Base-by-base conservation (phyloP, 2,113 vertebrate species). In the Scomber japonicus region DNA sequence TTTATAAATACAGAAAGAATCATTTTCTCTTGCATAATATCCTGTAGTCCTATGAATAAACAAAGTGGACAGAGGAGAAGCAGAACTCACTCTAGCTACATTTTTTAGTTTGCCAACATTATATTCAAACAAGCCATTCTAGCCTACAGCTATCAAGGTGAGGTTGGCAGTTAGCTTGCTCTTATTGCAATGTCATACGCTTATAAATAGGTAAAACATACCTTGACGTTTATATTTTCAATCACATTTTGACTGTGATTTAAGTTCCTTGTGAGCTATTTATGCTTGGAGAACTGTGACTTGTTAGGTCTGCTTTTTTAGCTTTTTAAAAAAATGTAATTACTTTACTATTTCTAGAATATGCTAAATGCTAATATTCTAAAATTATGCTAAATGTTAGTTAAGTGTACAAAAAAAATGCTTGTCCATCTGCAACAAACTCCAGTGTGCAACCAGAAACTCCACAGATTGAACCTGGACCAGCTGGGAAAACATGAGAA, bases 1-100 rank as follows among this genome's bases (percentile, higher is more conserved):
- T 78, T 65, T 48, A 60, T 17, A 46, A 17, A 61, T 12, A 31
- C 5, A 66, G 30, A 82, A 78, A 64, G 60, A 59, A 11, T 2
- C 16, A n/a, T 21, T 27, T 27, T 27, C 24, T 1, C 24, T 27
- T 27, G 24, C 24, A 2, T 27, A 27, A 27, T 27, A 27, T 27
- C 24, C 24, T 27, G 21, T 21, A 77, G 31, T 14, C 2, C 12
- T 30, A 4, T 31, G 46, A 54, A 65, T 65, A 66, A 21, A 14
- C 10, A 59, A 48, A 49, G 21, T 30, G 31, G 9, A 75, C 6
- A 66, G 17, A 60, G 46, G 5, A 51, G n/a, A 12, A 54, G 1
- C 55, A 24, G 19, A 62, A 9, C 8, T 35, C 2, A 40, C 35
- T 10, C 35, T 10, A 40, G 35, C 35, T 40, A 21, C 21, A 21